Percentiles rank a stretch among this genome's conserved stretches.
Evolutionary conservation across 1,140 invertebrate genomes (phyloP).

Genomic region (Drosophila lacertosa): DNA sequence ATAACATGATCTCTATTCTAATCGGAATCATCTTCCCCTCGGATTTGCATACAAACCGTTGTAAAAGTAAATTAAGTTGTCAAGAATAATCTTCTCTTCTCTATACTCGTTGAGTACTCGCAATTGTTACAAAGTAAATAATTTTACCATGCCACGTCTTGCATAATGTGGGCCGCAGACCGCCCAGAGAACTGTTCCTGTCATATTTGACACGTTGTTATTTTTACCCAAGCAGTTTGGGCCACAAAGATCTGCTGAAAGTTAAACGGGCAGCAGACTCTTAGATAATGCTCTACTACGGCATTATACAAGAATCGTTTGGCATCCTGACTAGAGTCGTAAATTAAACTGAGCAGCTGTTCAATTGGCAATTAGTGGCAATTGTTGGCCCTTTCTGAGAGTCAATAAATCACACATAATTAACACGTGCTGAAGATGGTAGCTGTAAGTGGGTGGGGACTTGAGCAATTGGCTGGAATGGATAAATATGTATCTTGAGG

Average conservation of each 20-base stretch:
- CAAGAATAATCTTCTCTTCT: too few relatives aligned
- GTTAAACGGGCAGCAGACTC: constrained; percentile 1
- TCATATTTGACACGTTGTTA: constrained; percentile 43
- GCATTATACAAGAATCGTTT: constrained; percentile 13
- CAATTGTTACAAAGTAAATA: not conserved
- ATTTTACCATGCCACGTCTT: constrained; percentile 11
- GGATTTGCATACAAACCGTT: too few relatives aligned
- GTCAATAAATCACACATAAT: constrained; percentile 53
- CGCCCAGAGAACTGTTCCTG: constrained; percentile 10
- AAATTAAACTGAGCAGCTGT: constrained; percentile 30
- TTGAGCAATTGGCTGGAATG: constrained; percentile 53
- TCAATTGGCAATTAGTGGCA: constrained; percentile 33
- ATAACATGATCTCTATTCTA: too few relatives aligned
- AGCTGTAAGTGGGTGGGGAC: not conserved
- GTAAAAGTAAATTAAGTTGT: not conserved
- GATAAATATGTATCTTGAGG: constrained; percentile 49
- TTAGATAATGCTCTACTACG: not conserved
- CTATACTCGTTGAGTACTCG: not conserved
- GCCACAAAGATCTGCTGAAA: not conserved
- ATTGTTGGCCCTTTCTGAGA: constrained; percentile 33
- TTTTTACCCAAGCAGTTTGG: constrained; percentile 35
- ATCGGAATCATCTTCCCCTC: too few relatives aligned
- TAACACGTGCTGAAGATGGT: constrained; percentile 49
- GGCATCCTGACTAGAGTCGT: constrained; percentile 15
- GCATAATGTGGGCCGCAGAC: constrained; percentile 20